Percentiles rank a stretch among this genome's conserved stretches.
Conservation (phyloP, 2,113 vertebrate genomes). For the Nyctibius bracteatus region DNA sequence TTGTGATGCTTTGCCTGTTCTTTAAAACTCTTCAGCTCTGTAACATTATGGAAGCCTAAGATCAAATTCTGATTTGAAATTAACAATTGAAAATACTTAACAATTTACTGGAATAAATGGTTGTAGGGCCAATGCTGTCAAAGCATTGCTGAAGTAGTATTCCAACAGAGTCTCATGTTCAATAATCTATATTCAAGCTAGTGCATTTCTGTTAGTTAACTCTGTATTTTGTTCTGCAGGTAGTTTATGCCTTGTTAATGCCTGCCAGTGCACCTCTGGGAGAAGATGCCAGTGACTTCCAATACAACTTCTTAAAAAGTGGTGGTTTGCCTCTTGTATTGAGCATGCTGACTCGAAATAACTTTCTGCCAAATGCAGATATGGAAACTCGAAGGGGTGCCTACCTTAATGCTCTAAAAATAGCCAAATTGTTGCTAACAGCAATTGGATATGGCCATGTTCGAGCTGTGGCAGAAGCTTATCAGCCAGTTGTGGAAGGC, state of each 20-base stretch:
- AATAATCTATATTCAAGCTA: background rate
- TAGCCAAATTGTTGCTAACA: slow-evolving; percentile 94
- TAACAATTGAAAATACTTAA: background rate
- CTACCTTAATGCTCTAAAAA: slow-evolving; percentile 97
- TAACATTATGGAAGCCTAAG: background rate
- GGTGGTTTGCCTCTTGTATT: slow-evolving; percentile 93
- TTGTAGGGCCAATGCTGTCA: background rate
- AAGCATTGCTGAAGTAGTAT: background rate
- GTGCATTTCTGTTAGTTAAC: background rate
- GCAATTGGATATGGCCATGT: slow-evolving; percentile 98
- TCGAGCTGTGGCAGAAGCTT: slow-evolving; percentile 95
- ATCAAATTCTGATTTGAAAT: background rate
- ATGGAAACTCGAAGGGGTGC: slow-evolving; percentile 97
- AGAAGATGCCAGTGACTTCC: slow-evolving; percentile 97
- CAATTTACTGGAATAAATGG: background rate
- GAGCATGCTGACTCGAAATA: slow-evolving; percentile 99
- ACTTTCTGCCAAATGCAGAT: slow-evolving; percentile 97
- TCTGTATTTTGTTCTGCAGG: slow-evolving; percentile 69
- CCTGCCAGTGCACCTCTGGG: slow-evolving; percentile 95
- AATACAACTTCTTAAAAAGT: slow-evolving; percentile 97
- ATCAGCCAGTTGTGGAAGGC: slow-evolving; percentile 91
- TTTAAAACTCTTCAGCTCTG: background rate
- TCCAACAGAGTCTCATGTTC: background rate
- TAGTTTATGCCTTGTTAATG: slow-evolving; percentile 99
- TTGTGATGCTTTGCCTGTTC: slow-evolving; percentile 46